Conservation (phyloP, 2,888 invertebrate genomes). For the Drosophila cracens region DNA sequence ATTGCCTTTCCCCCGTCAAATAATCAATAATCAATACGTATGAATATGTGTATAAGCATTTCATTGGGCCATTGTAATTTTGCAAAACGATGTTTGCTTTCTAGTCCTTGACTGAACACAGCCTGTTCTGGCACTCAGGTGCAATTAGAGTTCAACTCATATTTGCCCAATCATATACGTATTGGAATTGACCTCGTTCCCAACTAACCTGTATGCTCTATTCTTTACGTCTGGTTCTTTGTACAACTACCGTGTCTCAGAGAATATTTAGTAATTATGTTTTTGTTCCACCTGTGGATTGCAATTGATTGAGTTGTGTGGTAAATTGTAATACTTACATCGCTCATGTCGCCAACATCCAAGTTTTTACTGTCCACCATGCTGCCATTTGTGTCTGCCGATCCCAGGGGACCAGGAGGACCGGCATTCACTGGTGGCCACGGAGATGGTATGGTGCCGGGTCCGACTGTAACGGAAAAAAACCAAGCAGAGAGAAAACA, state of each 20-base stretch:
- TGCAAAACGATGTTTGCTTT: neutral
- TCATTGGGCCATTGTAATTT: neutral
- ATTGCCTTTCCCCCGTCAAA: constrained; percentile 2
- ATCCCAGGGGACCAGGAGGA: constrained; percentile 87
- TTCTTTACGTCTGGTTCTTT: neutral
- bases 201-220: neutral
- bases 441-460: constrained; percentile 98
- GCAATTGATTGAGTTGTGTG: neutral
- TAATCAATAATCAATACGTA: neutral
- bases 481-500: constrained; percentile 35
- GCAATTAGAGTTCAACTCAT: neutral
- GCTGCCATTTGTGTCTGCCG: constrained; percentile 96
- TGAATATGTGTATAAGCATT: neutral
- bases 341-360: constrained; percentile 96
- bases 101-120: no score
- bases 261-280: neutral
- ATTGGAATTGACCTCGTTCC: neutral
- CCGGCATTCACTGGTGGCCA: constrained; percentile 96
- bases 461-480: constrained; percentile 87
- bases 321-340: constrained; percentile 87
- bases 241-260: neutral
- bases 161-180: neutral
- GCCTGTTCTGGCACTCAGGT: neutral
- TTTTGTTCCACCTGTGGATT: neutral
- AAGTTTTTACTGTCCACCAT: constrained; percentile 95